Base-by-base conservation (phyloP, 2,888 invertebrate species). In the Hydraecia micacea region DNA sequence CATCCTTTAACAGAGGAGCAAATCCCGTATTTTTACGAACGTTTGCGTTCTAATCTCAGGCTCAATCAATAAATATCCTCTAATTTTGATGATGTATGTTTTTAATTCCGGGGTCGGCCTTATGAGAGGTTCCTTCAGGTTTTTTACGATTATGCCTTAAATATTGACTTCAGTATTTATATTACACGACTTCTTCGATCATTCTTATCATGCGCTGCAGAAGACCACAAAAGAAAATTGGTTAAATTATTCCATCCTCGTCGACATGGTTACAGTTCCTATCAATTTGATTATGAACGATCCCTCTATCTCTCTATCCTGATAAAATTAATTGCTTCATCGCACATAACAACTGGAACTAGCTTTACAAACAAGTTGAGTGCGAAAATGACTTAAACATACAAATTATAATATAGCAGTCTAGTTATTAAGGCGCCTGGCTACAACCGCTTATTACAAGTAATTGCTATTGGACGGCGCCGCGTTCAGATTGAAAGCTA, bases 371-470 rank as follows among this genome's bases (percentile, higher is more conserved):
- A 77, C 81, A 77, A 74, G 71, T 62, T 68, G 21, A 77, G 78
- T 36, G 85, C 72, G 85, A 77, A 85, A 81, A 84, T 75, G 21
- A 52, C 60, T 85, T 72, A 81, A 74, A 78, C 62, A 85, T 85
- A 85, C 81, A 85, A 52, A 85, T 81, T 84, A 85, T 58, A 73
- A 68, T 71, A 80, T 66, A 52, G 55, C 25, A 70, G 72, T 52
- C 28, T 8, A 66, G 80, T 74, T 70, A 81, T 77, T 77, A 84
- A 75, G 74, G 78, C 85, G 77, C 67, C 73, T 68, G 55, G 68
- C 25, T 5, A 42, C 55, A 77, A 72, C 81, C 65, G 46, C 60
- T 66, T 70, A 86, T 83, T 85, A 83, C 25, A 42, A 42, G 28
- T 77, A 68, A 85, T 85, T 62, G 77, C 77, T 60, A 65, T 67